Evolutionary conservation across 2,113 vertebrate species (phyloP), one percentile per base, ranked within the genome.

Genomic region (Geothlypis trichas): DNA sequence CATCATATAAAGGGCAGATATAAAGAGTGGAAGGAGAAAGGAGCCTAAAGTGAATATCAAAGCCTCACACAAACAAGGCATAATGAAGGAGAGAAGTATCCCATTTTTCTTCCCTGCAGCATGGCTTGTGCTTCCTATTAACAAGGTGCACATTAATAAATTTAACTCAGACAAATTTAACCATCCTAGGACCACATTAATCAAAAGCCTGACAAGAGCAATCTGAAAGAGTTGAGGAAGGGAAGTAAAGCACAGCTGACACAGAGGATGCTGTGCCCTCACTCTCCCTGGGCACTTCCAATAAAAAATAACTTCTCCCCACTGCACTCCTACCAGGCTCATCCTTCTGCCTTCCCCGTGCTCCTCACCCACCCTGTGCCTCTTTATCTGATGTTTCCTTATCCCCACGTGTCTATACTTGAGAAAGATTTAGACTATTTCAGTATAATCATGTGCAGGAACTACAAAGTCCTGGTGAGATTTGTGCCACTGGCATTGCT

Each of bases 51-150:
- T 66, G 67, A 85, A 20, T 69, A 92, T 47, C 80, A 93, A 80
- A 88, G 37, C 39, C 39, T 63, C 83, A 81, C 61, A 65, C 44
- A 88, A 94, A 72, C 85, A 84, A 94, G 49, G 76, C 23, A 19
- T 81, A 96, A 96, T 68, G 79, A 96, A 91, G 46, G 76, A 75
- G 93, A 96, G 78, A 79, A 89, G 72, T 49, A 71, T n/a, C 68
- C 82, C 83, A 93, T 96, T 96, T 96, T 96, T 96, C 95, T 94
- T 96, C 59, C 88, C 73, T 90, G 81, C 95, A 89, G 58, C 11
- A 52, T 27, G 73, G 47, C 80, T 87, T 82, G 75, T 65, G 78
- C 83, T 77, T 87, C 81, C 69, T 87, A 83, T 80, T 93, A 95
- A 93, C 63, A 74, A 67, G 82, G 28, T 18, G 9, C 7, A 39